Base-by-base conservation (phyloP, 2,797 vertebrate species). In the Tragelaphus eurycerus region DNA sequence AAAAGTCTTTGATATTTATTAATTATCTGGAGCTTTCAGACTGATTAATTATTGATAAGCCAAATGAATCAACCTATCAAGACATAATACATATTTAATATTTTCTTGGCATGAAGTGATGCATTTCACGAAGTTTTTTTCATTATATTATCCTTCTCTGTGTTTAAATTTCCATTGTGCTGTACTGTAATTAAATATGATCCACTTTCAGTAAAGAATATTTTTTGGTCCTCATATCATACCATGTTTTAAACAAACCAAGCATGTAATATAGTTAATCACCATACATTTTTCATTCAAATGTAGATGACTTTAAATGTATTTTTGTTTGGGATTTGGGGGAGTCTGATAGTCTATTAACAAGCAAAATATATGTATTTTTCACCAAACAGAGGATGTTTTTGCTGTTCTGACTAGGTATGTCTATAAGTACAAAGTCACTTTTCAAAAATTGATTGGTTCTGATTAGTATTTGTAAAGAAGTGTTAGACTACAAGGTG, bases 41-140 rank as follows among this genome's bases (percentile, higher is more conserved):
- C 93, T 98, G 95, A 98, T 99, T 98, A 99, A 98, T 98, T 98
- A 99, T 98, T 98, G 95, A 98, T 97, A 98, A 78, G 97, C 92
- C 98, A 98, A 98, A 97, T 97, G 98, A 98, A 95, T 98, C 50
- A 97, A 89, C 92, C 95, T 97, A 97, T 89, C 31, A 93, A 54
- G 78, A 83, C 94, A 15, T 96, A 96, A 98, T 98, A 98, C 98
- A 98, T 98, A 98, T 98, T 98, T 98, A 98, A 98, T 89, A 95
- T 97, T 98, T 98, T 97, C 15, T 82, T 90, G 57, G 64, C 98
- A 95, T 97, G 97, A 97, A 97, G 81, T 96, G 14, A 52, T 96
- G 14, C 54, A 95, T 93, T 94, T 96, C 86, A 88, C 89, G 38
- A 92, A 91, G 60, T 6, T 7, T 95, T 93, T 4, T 57, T 17